These are phyloP conservation scores for Siniperca scherzeri DNA, from an alignment of 2,797 vertebrate genomes.

Conservation along the genomic window DNA sequence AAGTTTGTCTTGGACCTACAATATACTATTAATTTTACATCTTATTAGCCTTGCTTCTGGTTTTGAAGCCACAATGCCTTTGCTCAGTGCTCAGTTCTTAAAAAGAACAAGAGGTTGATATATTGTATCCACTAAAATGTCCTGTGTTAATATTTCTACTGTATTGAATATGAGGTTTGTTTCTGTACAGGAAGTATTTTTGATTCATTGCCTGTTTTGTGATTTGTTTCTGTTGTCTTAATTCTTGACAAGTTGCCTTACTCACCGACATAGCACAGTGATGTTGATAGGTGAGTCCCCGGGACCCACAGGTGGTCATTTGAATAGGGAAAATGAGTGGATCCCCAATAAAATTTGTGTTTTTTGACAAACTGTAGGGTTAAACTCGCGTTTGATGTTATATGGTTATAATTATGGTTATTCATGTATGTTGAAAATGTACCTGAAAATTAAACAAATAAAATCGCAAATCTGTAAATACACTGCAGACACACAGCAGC, in stretches of 20 bases:
- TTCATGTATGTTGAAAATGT: no score
- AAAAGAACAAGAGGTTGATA: conserved; percentile 26
- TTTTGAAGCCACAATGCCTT: conserved; percentile 24
- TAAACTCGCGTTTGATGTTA: no score
- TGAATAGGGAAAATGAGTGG: no score
- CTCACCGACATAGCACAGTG: conserved; percentile 22
- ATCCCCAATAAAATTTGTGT: no score
- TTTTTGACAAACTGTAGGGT: no score
- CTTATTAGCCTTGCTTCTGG: conserved; percentile 51
- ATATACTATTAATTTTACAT: neutral
- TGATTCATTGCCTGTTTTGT: conserved; percentile 19
- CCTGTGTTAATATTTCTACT: conserved; percentile 2
- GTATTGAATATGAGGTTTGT: conserved; percentile 1
- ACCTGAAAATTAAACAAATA: no score
- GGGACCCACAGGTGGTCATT: no score
- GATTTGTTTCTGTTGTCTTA: conserved; percentile 45
- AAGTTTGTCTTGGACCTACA: neutral
- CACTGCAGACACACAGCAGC: no score
- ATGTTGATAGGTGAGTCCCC: no score
- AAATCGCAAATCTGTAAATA: no score
- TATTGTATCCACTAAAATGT: conserved; percentile 18
- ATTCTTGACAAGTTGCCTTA: conserved; percentile 33
- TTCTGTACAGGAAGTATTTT: neutral
- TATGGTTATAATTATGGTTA: no score
- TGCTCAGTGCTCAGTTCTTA: conserved; percentile 24